Evolutionary conservation across 1,140 invertebrate species (phyloP), one percentile per base, ranked within the genome.

Genomic region (Procambarus clarkii): DNA sequence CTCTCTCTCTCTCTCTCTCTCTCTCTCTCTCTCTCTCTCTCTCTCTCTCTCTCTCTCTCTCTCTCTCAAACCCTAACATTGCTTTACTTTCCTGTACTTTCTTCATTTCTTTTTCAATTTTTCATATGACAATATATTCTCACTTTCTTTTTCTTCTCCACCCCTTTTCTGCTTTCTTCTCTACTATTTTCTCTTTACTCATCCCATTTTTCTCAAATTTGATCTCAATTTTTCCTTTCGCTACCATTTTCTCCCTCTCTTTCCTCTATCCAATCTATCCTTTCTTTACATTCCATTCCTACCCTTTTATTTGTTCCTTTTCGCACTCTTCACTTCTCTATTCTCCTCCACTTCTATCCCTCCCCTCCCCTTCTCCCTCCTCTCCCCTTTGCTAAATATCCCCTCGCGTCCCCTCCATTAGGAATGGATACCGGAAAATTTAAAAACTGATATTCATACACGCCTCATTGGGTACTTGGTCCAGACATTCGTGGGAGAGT

Each of bases 391-490:
- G 3, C 60, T 64, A 64, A 74, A 2, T n/a, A 74, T 34, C 69
- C 21, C 15, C 60, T 64, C 8, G 3, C 69, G 2, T 9, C 24
- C 69, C 69, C n/a, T 34, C 0, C 69, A 74, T 2, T 24, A 3
- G 1, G 7, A 21, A 74, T n/a, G 69, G 0, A 5, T n/a, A 74
- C 69, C 69, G 69, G 69, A 74, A 74, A 74, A 74, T 74, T 74
- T 74, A 74, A 74, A 74, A 74, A 74, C 69, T 74, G 69, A 74
- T 74, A 74, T 74, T 74, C n/a, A 34, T n/a, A 13, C 69, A 74
- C 69, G 69, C 69, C 69, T 34, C 69, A 74, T 74, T 74, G 69
- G 34, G 5, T 11, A 15, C 60, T 21, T 11, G 13, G 15, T 9
- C 21, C 24, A 34, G 11, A n/a, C n/a, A 24, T 4, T 4, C 69